Base-by-base conservation (phyloP, 2,113 vertebrate genomes). In the Syngnathus typhle region DNA sequence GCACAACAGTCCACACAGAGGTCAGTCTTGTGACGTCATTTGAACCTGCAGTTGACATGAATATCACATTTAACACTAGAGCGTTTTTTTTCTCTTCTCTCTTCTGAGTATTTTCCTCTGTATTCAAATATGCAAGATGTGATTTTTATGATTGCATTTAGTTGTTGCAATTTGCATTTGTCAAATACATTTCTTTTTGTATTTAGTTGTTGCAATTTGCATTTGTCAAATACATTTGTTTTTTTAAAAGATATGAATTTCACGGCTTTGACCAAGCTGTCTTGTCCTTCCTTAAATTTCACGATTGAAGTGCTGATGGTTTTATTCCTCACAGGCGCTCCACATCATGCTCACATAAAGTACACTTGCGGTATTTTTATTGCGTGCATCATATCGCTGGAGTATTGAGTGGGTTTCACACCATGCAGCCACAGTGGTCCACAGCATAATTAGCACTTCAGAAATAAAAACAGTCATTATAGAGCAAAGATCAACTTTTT, bases 401-500 rank as follows among this genome's bases (percentile, higher is more conserved):
- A 6, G 58, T 71, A 70, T 77, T 59, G 64, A 73, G 71, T 73
- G 74, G 77, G 68, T 16, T 64, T 76, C 71, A 79, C 73, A 77
- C 61, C 3, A 32, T 32, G 27, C 12, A 37, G 67, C 78, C 4
- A 51, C 65, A 77, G 74, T 80, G 79, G 81, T 73, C 77, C 63
- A 71, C 63, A 63, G 64, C 44, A 65, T 64, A 79, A 81, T 74
- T 43, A 78, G 82, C 76, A 72, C 62, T 63, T 60, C 70, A 58
- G 66, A 79, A 78, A 82, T 70, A 75, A 77, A 79, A 76, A 78
- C 64, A 80, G 43, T 78, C 68, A 71, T 79, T 71, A 83, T 56
- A 37, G 72, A 27, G n/a, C 60, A 77, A 68, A 67, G 73, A 71
- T 70, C 64, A 74, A 65, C 68, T 63, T 74, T 72, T 64, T 62